Evolutionary conservation across 2,113 vertebrate species (phyloP).

Genomic region (Aythya baeri): DNA sequence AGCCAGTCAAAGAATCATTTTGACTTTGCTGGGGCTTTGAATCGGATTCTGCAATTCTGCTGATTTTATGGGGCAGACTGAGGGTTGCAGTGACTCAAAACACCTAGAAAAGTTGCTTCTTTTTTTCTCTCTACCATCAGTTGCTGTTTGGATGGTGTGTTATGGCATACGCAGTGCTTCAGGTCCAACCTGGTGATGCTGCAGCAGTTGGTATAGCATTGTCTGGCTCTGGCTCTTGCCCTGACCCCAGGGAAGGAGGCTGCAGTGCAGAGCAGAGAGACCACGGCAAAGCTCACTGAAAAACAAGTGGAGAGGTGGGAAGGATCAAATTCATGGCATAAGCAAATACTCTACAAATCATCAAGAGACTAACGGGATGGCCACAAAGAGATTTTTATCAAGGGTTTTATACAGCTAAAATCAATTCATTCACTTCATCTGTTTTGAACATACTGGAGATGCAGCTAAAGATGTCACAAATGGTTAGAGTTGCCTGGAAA

Average conservation of each 20-base stretch:
- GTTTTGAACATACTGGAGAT: conserved; percentile 71
- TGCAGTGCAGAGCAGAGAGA: conserved; percentile 9
- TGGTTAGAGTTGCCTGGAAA: conserved; percentile 81
- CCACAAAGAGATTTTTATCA: conserved; percentile 77
- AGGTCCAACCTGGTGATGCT: neutral
- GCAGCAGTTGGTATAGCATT: neutral
- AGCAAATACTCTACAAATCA: conserved; percentile 75
- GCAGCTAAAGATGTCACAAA: conserved; percentile 85
- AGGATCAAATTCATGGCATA: conserved; percentile 66
- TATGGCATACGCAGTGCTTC: neutral
- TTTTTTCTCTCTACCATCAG: neutral
- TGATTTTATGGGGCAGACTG: neutral
- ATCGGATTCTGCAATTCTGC: neutral
- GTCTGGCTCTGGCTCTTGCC: neutral
- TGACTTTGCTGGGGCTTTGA: neutral
- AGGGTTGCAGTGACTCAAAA: neutral
- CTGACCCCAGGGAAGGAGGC: neutral
- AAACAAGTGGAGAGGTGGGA: conserved; percentile 46
- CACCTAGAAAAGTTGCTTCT: neutral
- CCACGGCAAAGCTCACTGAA: conserved; percentile 28
- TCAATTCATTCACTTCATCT: conserved; percentile 82
- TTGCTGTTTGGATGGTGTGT: neutral
- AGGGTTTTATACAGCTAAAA: conserved; percentile 81
- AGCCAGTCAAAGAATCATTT: neutral
- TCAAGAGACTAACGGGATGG: conserved; percentile 77